Evolutionary conservation across 2,113 vertebrate genomes (phyloP), one percentile per base, ranked within the genome.

Genomic region (Indicator maculatus): DNA sequence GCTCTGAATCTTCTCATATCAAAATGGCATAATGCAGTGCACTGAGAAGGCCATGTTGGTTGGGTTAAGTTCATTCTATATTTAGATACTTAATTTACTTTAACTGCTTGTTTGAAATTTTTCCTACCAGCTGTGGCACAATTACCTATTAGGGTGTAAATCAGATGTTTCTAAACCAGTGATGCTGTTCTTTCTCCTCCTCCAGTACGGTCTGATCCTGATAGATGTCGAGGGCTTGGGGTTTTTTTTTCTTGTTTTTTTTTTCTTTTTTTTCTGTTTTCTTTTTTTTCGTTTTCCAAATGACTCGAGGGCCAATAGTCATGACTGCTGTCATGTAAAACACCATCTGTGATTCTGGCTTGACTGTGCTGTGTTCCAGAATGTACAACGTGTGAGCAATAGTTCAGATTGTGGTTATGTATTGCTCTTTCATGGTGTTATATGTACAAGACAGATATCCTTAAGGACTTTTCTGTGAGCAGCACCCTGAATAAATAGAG

Each of bases 291-390:
- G 78, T 83, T 79, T 83, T 73, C 33, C 87, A 92, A 93, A 89
- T 96, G 91, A 85, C 91, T 93, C 0, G 11, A 96, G 94, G 95
- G 84, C 91, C 86, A 73, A 60, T 85, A 92, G 87, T 82, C 89
- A 76, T 81, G 81, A 83, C 64, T 87, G 71, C 90, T 96, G 94
- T 95, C 94, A 92, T 91, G 87, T 92, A 65, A 96, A 95, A 93
- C 93, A 91, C 95, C 95, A 95, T 96, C 96, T 96, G 96, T 91
- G 91, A 59, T 79, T 66, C 84, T 95, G 95, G 91, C 95, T 91
- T 95, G 84, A 71, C 83, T 93, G 67, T 89, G 83, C 87, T 81
- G 0, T 30, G 69, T 89, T 96, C 79, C 91, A 95, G 93, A 96
- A 95, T 58, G 61, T 87, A 83, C 87, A 80, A 28, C 24, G 61